These are phyloP conservation scores for Pentalonia nigronervosa DNA, from an alignment of 1,140 invertebrate genomes.

Conservation along the genomic window DNA sequence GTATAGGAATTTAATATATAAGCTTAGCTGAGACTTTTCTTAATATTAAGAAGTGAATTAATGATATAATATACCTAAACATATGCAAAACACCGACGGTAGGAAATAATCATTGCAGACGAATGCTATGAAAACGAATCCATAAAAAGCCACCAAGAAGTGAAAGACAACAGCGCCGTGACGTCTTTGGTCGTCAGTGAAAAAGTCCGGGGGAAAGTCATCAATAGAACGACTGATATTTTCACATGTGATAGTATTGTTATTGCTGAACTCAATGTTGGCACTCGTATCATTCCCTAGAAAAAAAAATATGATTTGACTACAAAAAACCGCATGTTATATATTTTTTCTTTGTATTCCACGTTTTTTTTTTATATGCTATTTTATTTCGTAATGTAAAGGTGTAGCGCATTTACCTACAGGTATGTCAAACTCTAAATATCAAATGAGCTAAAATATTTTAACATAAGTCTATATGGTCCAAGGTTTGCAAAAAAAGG, in stretches of 20 bases:
- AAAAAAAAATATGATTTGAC: neutral
- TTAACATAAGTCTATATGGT: neutral
- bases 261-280: neutral
- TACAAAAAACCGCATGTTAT: neutral
- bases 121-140: slow-evolving; percentile 79
- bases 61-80: slow-evolving; percentile 69
- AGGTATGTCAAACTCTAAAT: too few relatives aligned
- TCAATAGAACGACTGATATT: slow-evolving; percentile 50
- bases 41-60: too few relatives aligned
- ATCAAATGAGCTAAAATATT: neutral
- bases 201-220: slow-evolving; percentile 70
- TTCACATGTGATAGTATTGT: slow-evolving; percentile 8
- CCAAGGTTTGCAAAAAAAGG: too few relatives aligned
- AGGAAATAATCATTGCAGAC: slow-evolving; percentile 89
- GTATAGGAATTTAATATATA: too few relatives aligned
- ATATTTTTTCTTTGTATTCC: neutral
- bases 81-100: slow-evolving; percentile 82
- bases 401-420: neutral
- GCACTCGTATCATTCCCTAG: neutral
- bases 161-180: slow-evolving; percentile 78
- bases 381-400: neutral
- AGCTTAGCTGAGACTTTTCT: too few relatives aligned
- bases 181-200: slow-evolving; percentile 70
- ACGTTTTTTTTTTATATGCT: neutral
- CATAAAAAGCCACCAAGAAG: slow-evolving; percentile 78